Evolutionary conservation across 2,888 invertebrate genomes (phyloP).

Genomic region (Ochropleura plecta): DNA sequence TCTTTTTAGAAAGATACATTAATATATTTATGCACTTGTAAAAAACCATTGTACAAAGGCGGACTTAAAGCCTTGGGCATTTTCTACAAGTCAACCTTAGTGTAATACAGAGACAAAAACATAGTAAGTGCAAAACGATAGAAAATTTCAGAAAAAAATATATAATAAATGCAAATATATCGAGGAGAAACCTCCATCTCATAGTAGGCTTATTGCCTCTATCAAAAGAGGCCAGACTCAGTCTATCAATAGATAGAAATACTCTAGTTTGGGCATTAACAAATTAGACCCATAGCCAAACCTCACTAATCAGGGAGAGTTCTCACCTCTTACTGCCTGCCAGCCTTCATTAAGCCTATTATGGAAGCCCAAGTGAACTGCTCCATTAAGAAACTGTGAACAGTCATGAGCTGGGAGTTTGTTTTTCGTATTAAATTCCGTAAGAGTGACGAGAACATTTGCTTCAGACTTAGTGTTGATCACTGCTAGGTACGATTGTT

Average conservation of each 20-base stretch:
- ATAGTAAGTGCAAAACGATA: too few species aligned
- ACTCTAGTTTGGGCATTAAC: background rate
- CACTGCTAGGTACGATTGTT: conserved; percentile 79
- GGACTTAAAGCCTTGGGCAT: too few species aligned
- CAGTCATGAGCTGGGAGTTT: background rate
- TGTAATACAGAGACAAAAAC: too few species aligned
- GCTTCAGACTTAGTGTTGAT: conserved; percentile 71
- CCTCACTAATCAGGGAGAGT: background rate
- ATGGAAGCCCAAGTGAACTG: conserved; percentile 72
- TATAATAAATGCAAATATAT: background rate
- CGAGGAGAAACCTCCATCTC: background rate
- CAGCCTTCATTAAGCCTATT: conserved; percentile 69
- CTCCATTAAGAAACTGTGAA: conserved; percentile 24
- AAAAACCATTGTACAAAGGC: too few species aligned
- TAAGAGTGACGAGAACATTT: conserved; percentile 43
- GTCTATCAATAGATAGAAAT: background rate
- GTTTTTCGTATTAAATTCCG: conserved; percentile 15
- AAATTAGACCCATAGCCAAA: background rate
- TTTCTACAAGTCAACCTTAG: too few species aligned
- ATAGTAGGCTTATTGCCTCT: background rate
- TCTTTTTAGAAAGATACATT: background rate
- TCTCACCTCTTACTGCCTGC: conserved; percentile 75
- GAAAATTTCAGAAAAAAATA: too few species aligned
- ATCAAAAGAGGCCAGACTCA: background rate
- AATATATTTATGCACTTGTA: too few species aligned